These are phyloP conservation scores for Lophotis ruficrista DNA, from an alignment of 2,113 vertebrate genomes.

Conservation along the genomic window DNA sequence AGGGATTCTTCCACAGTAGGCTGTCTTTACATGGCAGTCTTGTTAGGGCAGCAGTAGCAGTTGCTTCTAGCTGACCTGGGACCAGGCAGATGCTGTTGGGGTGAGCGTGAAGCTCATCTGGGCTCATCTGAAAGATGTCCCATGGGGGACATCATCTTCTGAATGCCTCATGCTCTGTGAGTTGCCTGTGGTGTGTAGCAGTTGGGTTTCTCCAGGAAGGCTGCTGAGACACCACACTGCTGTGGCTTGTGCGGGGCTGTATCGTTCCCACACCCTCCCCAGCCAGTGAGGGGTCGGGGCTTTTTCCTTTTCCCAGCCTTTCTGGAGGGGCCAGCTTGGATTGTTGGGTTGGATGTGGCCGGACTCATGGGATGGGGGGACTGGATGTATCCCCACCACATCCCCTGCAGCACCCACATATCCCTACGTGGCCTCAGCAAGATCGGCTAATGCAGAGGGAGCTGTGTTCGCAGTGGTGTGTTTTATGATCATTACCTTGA, in stretches of 20 bases:
- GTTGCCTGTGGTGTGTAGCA: background rate
- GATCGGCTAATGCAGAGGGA: background rate
- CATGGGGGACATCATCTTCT: background rate
- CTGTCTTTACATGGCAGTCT: background rate
- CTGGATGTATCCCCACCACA: accelerated
- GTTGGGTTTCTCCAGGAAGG: background rate
- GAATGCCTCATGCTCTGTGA: background rate
- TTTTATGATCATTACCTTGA: constrained; percentile 45
- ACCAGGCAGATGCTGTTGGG: background rate
- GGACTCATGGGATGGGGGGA: background rate
- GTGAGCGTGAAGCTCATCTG: background rate
- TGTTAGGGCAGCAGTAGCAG: background rate
- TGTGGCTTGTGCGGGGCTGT: background rate
- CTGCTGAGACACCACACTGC: accelerated
- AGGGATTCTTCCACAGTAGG: background rate
- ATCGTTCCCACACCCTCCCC: accelerated
- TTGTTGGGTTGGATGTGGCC: background rate
- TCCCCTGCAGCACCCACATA: background rate
- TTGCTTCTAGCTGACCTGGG: background rate
- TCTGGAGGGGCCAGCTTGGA: background rate
- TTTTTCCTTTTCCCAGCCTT: background rate
- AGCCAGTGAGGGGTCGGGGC: accelerated
- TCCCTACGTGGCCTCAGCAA: background rate
- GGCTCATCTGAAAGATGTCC: background rate
- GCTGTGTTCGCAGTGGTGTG: background rate